Evolutionary conservation across 2,888 invertebrate species (phyloP), one percentile per base, ranked within the genome.

Genomic region (Meandrusa payeni): DNA sequence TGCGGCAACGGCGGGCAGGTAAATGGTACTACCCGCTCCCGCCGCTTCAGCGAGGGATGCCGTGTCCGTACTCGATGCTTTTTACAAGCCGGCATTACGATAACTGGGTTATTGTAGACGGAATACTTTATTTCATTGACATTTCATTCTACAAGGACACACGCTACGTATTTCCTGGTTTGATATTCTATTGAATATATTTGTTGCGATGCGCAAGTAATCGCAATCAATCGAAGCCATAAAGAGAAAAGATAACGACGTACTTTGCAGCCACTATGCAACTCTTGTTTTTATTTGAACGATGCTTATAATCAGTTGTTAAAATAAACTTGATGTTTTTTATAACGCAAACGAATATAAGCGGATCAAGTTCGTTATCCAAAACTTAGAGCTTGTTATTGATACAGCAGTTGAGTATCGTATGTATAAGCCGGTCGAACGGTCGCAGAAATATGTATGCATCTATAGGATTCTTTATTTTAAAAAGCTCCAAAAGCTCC

Each of bases 111-210:
- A 86, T 72, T 69, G 76, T 74, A 69, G 61, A 64, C 68, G 59
- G 74, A 74, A 80, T 86, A 86, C 83, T 81, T 75, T 76, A 76
- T 81, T 83, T 72, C 83, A 81, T 81, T 81, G 85, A 79, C 75
- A 69, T 64, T 64, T 68, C 69, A 69, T 71, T 64, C 71, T 70
- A 73, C 59, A 82, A 85, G 82, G 85, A 76, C 81, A 76, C 69
- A 64, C 71, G 68, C 62, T 64, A 59, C 66, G 15, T 15, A 15
- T 15, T 15, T 65, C 61, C 69, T 66, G 64, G 58, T 65, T 68
- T 59, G 59, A 61, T 22, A 4, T 33, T 33, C 19, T 11, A 13
- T 13, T 15, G 4, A 15, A 4, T 15, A 15, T 2, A 15, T 15
- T 15, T 3, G 15, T 15, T 3, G 15, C n/a, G n/a, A n/a, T n/a